Base-by-base conservation (phyloP, 2,888 invertebrate species). In the Clanis bilineata region DNA sequence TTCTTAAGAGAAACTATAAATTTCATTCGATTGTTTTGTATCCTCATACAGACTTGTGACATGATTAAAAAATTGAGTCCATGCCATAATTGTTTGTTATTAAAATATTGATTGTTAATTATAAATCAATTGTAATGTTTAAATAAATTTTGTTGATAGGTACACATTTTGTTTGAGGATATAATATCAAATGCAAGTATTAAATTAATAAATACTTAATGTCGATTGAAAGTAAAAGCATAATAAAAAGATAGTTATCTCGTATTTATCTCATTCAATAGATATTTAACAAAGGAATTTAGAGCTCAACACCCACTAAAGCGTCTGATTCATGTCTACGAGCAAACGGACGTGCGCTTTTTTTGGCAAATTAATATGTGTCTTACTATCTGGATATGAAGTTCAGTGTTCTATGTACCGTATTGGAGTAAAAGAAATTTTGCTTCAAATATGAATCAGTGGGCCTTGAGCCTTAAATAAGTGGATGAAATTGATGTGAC, bases 31-130 rank as follows among this genome's bases (percentile, higher is more conserved):
- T n/a, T 36, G 15, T 39, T n/a, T 39, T 1, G 9, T 39, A 39
- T 39, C 39, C 39, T 39, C 15, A 3, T n/a, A 39, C 39, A 39
- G 39, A 39, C 39, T n/a, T 39, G 39, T 39, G n/a, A 15, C 39
- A 15, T 41, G 15, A 15, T 41, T 41, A 5, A 5, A 15, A 15
- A 4, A 41, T 54, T 32, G 15, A 15, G 23, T 54, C n/a, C 6
- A 22, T n/a, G 22, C 23, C 36, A 55, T 7, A 12, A 23, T 28
- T 51, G n/a, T 51, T 51, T 51, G 28, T 55, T 38, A 55, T 18
- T 51, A n/a, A n/a, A 18, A 55, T 38, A 55, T 39, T 38, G 55
- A 38, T 38, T 55, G 23, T 55, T 43, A 57, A 43, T 28, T 44
- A 32, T 7, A 51, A 51, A 32, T 32, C 18, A 51, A 51, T 32